These are phyloP conservation scores for Eudasyphora cyanicolor DNA, from an alignment of 2,888 invertebrate genomes.

Conservation along the genomic window DNA sequence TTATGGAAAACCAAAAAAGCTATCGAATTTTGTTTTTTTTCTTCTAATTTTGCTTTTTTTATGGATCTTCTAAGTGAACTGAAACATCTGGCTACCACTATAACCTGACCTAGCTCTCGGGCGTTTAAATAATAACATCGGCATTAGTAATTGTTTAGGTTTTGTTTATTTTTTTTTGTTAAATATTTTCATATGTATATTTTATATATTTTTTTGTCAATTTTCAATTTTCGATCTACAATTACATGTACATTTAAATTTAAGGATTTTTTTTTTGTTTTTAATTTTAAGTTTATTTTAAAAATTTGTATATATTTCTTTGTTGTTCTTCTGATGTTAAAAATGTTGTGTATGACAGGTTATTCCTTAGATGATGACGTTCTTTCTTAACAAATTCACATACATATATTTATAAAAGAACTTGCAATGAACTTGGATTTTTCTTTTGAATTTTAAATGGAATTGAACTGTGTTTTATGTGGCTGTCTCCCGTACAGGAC, in stretches of 20 bases:
- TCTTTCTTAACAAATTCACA: conserved; percentile 46
- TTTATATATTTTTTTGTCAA: conserved; percentile 41
- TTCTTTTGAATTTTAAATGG: not conserved
- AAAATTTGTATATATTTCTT: conserved; percentile 53
- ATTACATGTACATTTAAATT: conserved; percentile 64
- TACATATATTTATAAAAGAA: conserved; percentile 38
- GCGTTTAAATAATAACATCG: conserved; percentile 8
- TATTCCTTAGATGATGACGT: conserved; percentile 6
- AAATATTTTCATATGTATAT: conserved; percentile 27
- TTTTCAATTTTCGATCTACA: conserved; percentile 62
- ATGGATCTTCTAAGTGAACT: too few relatives aligned
- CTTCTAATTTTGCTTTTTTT: too few relatives aligned
- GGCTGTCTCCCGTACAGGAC: too few relatives aligned
- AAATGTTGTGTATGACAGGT: conserved; percentile 1
- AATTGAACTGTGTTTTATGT: conserved; percentile 28
- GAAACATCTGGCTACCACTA: too few relatives aligned
- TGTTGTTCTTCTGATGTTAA: conserved; percentile 14
- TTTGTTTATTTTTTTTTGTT: conserved; percentile 53
- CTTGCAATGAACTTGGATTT: not conserved
- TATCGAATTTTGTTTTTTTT: too few relatives aligned
- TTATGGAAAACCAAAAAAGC: too few relatives aligned
- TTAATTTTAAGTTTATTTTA: conserved; percentile 67
- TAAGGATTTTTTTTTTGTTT: conserved; percentile 53
- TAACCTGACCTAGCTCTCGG: too few relatives aligned
- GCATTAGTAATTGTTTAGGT: too few relatives aligned